phyloP scores from a whole-genome alignment of 92 coral and sea anemone species.

The Metridium senile region DNA sequence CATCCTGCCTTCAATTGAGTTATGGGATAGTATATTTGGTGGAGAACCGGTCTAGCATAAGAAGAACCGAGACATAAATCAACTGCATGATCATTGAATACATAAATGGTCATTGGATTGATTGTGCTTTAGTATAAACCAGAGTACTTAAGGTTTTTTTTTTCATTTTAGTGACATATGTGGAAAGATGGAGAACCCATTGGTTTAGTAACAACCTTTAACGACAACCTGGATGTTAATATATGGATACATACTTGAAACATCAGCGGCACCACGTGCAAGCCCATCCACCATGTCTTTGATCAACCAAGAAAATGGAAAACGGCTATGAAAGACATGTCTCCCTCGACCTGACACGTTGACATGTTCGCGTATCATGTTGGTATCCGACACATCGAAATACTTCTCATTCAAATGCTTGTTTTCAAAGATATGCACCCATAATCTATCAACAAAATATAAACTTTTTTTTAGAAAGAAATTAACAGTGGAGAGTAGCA shows the following conservation, averaged over 20 bases:
- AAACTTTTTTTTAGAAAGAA: background rate
- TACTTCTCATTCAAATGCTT: slow-evolving; percentile 17
- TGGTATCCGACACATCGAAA: slow-evolving; percentile 17
- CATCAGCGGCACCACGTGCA: slow-evolving; percentile 44
- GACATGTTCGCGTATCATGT: slow-evolving; percentile 48
- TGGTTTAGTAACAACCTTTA: too few relatives aligned
- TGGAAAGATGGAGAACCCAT: too few relatives aligned
- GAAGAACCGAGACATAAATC: too few relatives aligned
- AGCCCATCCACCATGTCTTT: slow-evolving; percentile 52
- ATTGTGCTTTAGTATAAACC: too few relatives aligned
- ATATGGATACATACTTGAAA: slow-evolving; percentile 36
- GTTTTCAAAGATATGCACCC: slow-evolving; percentile 19
- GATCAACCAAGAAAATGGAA: slow-evolving; percentile 81
- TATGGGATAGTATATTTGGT: too few relatives aligned
- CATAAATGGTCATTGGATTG: too few relatives aligned
- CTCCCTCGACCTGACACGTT: slow-evolving; percentile 71
- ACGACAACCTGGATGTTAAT: background rate
- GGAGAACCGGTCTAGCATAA: too few relatives aligned
- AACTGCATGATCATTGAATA: too few relatives aligned
- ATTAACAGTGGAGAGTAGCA: too few relatives aligned
- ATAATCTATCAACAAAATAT: slow-evolving; percentile 1
- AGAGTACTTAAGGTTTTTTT: too few relatives aligned
- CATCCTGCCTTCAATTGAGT: too few relatives aligned
- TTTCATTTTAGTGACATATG: too few relatives aligned
- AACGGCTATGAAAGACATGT: slow-evolving; percentile 53